Evolutionary conservation across 2,797 vertebrate genomes (phyloP), one percentile per base, ranked within the genome.

Genomic region (Eutrigla gurnardus): DNA sequence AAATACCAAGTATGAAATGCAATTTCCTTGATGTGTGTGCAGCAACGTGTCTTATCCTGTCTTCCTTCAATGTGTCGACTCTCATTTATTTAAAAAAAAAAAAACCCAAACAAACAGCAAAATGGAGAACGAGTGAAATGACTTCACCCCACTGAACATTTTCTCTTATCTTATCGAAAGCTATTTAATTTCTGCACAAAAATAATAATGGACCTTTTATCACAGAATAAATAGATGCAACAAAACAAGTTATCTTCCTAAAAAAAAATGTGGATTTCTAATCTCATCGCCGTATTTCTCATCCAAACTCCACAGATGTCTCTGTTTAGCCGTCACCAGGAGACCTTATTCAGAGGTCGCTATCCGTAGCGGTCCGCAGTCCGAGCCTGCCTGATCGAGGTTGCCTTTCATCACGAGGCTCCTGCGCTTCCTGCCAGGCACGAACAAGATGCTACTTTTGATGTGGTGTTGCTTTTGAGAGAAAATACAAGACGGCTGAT

Each of bases 391-490:
- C 53, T 82, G 86, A 87, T 83, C 74, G 81, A 89, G 83, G 82
- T 25, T 73, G 32, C 64, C 78, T 90, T 92, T 92, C 86, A 89
- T 93, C 89, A 93, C 77, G 85, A 57, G 40, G 65, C 74, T 77
- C 64, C 74, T 73, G 18, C 47, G 52, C 64, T 85, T 86, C 81
- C 88, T 87, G 77, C 76, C 6, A 91, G 90, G 83, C 89, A 89
- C 78, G 84, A 77, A 81, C 82, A 75, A 84, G 83, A 89, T 88
- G 73, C 66, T 76, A 82, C 88, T 43, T 91, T 90, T 92, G 86
- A 92, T 90, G 88, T 88, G 83, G 35, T 78, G 25, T 88, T 89
- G 85, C 80, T 91, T 89, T 82, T 76, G 81, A 89, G 82, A 86
- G 25, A 84, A 89, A 89, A 89, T 80, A 88, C 83, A 90, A 86